Evolutionary conservation across 2,797 vertebrate genomes (phyloP).

Genomic region (Dromococcyx pavoninus): DNA sequence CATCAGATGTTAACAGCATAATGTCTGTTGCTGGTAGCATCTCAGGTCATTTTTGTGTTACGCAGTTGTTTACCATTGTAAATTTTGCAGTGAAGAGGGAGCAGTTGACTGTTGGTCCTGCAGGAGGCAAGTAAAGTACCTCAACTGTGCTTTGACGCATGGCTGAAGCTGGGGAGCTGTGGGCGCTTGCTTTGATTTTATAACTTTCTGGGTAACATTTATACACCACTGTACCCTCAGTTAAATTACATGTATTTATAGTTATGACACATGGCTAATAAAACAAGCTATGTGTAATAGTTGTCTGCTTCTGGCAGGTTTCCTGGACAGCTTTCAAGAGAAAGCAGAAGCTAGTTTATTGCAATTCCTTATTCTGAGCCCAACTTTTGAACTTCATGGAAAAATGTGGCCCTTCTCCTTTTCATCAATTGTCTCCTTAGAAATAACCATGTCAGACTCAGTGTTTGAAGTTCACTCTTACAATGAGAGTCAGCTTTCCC

Average conservation of each 20-base stretch:
- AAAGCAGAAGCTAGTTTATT: not conserved
- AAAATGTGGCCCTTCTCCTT: not conserved
- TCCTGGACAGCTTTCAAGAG: not conserved
- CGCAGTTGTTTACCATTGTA: accelerated
- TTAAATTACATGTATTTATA: not conserved
- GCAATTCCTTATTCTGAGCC: not conserved
- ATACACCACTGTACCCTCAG: not conserved
- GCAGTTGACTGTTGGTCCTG: not conserved
- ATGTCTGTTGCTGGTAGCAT: not conserved
- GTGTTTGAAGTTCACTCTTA: not conserved
- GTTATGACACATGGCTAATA: too few species aligned
- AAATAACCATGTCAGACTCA: not conserved
- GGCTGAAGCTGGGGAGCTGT: not conserved
- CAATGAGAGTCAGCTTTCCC: not conserved
- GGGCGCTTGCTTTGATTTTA: not conserved
- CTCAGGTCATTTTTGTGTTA: not conserved
- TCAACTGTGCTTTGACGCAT: not conserved
- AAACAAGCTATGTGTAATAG: not conserved
- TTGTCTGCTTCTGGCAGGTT: not conserved
- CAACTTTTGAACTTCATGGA: not conserved
- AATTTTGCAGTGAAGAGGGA: not conserved
- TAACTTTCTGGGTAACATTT: not conserved
- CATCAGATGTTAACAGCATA: not conserved
- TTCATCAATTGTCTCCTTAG: not conserved
- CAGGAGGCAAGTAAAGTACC: not conserved